These are phyloP conservation scores for Listrodromus nycthemerus DNA, from an alignment of 2,888 invertebrate genomes.

Conservation along the genomic window DNA sequence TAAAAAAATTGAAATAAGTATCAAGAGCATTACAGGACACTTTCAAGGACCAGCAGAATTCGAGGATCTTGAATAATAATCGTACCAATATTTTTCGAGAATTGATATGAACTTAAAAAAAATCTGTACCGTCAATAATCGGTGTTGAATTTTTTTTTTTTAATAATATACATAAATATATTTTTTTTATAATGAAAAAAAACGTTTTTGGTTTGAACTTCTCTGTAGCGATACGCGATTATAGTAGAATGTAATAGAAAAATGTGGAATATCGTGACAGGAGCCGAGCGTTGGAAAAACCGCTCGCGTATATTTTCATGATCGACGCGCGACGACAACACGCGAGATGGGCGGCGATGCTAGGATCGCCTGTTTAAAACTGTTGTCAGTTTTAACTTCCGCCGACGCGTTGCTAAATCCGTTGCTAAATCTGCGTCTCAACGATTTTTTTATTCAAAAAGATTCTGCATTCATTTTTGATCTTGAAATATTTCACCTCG, in stretches of 20 bases:
- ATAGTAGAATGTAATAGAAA: not conserved
- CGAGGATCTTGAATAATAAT: no score
- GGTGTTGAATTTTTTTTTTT: not conserved
- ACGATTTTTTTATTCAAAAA: not conserved
- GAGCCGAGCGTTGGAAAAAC: not conserved
- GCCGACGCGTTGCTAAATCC: slow-evolving; percentile 10
- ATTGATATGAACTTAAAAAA: not conserved
- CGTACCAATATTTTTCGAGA: not conserved
- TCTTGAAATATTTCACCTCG: not conserved
- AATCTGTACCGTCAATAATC: not conserved
- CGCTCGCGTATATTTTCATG: slow-evolving; percentile 53
- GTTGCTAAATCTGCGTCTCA: not conserved
- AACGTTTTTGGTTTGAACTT: not conserved
- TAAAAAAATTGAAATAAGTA: no score
- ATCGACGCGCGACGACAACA: slow-evolving; percentile 40
- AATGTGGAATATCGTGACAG: slow-evolving; percentile 15
- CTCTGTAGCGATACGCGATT: slow-evolving; percentile 8
- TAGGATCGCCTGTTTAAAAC: slow-evolving; percentile 25
- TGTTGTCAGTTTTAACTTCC: slow-evolving; percentile 2
- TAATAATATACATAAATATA: no score
- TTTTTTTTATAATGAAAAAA: not conserved
- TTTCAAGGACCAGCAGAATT: no score
- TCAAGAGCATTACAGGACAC: no score
- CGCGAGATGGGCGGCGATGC: slow-evolving; percentile 43
- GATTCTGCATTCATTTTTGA: not conserved